A percentile compares a stretch with the other conserved stretches of the same genome.
These are phyloP conservation scores for Eira barbara DNA, from an alignment of 2,113 vertebrate species.

Conservation along the genomic window DNA sequence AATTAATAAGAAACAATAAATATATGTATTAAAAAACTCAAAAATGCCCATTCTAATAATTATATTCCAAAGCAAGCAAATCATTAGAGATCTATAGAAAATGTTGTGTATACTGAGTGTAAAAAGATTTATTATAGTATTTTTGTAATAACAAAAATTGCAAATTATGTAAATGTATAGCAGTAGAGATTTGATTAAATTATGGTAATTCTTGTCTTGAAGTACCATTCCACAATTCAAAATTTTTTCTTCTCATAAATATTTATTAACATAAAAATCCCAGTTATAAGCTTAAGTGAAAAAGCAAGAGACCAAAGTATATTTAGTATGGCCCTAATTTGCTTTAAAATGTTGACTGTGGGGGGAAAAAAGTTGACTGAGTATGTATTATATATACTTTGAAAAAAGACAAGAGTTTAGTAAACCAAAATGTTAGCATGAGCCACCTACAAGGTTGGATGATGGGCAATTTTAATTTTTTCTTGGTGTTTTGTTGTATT, in stretches of 20 bases:
- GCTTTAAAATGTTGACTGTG: background rate
- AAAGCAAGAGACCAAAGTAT: background rate
- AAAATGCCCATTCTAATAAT: background rate
- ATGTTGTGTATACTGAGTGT: background rate
- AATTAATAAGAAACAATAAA: background rate
- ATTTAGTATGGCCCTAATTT: background rate
- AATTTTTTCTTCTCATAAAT: slow-evolving; percentile 2
- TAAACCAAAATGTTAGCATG: background rate
- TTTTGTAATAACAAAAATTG: background rate
- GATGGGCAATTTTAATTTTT: background rate
- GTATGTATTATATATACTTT: background rate
- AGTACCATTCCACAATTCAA: background rate
- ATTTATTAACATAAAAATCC: slow-evolving; percentile 5
- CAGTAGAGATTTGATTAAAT: background rate
- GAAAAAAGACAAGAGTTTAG: background rate
- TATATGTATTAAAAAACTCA: background rate
- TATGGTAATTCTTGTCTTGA: slow-evolving; percentile 6
- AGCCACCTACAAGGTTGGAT: background rate
- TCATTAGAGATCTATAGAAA: background rate
- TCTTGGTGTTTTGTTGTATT: background rate
- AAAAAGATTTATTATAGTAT: background rate
- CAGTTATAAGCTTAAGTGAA: background rate
- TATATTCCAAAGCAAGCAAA: background rate
- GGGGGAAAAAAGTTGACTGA: background rate
- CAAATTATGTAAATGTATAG: background rate